These are phyloP conservation scores for Enteromius paludinosus DNA, from an alignment of 2,797 vertebrate genomes.

Conservation along the genomic window DNA sequence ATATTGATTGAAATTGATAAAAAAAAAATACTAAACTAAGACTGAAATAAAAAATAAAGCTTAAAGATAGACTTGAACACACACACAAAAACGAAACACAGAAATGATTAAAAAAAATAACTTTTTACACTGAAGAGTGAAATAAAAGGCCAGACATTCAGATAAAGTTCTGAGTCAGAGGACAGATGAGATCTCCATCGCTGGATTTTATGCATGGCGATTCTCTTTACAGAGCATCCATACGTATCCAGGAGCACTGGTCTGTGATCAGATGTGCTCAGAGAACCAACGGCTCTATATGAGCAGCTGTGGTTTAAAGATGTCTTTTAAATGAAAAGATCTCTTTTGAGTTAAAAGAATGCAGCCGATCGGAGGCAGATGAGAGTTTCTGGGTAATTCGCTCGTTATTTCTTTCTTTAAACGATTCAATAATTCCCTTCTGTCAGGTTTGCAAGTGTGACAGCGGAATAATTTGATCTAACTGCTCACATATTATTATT, in stretches of 20 bases:
- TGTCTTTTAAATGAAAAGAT: background rate
- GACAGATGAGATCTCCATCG: slow-evolving; percentile 1
- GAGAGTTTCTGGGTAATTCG: slow-evolving; percentile 14
- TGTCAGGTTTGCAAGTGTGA: slow-evolving; percentile 70
- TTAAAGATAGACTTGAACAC: background rate
- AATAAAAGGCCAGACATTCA: slow-evolving; percentile 8
- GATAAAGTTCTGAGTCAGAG: background rate
- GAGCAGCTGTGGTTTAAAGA: background rate
- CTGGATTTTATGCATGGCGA: background rate
- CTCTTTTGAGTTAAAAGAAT: slow-evolving; percentile 9
- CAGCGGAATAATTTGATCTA: slow-evolving; percentile 73
- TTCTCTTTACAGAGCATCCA: background rate
- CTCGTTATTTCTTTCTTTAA: slow-evolving; percentile 58
- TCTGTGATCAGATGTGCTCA: slow-evolving; percentile 19
- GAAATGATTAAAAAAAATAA: background rate
- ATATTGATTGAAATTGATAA: no score
- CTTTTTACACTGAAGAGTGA: slow-evolving; percentile 2
- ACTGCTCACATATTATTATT: slow-evolving; percentile 62
- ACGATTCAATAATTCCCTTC: slow-evolving; percentile 71
- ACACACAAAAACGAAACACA: background rate
- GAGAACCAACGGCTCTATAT: background rate
- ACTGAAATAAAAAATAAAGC: background rate
- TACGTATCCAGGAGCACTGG: background rate
- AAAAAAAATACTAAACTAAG: background rate
- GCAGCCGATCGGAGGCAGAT: background rate